Percentiles rank a stretch among this genome's conserved stretches.
phyloP scores from a whole-genome alignment of 2,888 invertebrate genomes.

The Zhuqinia jingwanae region DNA sequence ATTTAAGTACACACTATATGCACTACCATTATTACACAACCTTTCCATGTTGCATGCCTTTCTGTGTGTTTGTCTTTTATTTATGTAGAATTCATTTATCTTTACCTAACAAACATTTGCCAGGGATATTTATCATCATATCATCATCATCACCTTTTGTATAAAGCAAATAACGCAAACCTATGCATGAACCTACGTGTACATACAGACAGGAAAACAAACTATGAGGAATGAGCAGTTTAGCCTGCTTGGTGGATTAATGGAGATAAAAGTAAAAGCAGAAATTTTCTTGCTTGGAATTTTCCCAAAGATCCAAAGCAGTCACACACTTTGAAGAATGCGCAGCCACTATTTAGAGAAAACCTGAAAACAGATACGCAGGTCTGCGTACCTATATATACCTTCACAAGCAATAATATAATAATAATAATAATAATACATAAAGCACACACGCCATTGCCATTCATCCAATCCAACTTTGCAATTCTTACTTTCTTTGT shows the following conservation, averaged over 20 bases:
- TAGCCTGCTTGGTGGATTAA: background rate
- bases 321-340: conserved; percentile 57
- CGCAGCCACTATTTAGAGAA: conserved; percentile 23
- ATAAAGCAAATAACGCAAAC: no score
- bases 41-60: background rate
- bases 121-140: conserved; percentile 24
- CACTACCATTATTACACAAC: background rate
- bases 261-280: background rate
- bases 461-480: conserved; percentile 34
- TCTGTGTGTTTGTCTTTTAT: background rate
- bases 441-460: background rate
- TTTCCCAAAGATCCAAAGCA: conserved; percentile 49
- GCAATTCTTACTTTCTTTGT: conserved; percentile 46
- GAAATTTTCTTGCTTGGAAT: conserved; percentile 6
- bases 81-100: background rate
- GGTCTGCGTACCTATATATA: conserved; percentile 8
- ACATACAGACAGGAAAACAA: background rate
- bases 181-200: no score
- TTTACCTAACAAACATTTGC: conserved; percentile 19
- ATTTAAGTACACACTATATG: background rate
- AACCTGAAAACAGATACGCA: background rate
- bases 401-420: conserved; percentile 3
- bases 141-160: background rate
- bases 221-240: background rate
- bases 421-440: background rate